These are phyloP conservation scores for Thalpophila matura DNA, from an alignment of 2,888 invertebrate species.

Conservation along the genomic window DNA sequence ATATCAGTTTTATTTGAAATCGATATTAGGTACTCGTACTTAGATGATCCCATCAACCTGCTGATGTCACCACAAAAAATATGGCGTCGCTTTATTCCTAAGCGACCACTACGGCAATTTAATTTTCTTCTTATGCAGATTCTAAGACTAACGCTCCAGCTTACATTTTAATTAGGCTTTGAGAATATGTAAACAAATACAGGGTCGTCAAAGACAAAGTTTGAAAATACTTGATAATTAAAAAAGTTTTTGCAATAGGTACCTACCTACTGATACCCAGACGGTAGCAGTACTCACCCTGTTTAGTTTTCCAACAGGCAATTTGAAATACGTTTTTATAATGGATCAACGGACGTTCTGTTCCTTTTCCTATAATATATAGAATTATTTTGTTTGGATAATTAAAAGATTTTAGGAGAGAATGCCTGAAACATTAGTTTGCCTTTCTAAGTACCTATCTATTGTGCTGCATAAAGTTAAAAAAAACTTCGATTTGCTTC, in stretches of 20 bases:
- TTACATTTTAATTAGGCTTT: slow-evolving; percentile 11
- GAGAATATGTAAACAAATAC: slow-evolving; percentile 20
- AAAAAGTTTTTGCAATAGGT: slow-evolving; percentile 17
- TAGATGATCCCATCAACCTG: slow-evolving; percentile 20
- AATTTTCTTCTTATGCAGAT: background rate
- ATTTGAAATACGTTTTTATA: background rate
- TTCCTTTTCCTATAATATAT: too few species aligned
- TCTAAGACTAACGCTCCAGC: background rate
- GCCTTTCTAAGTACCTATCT: too few species aligned
- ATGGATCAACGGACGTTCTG: too few species aligned
- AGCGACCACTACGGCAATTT: background rate
- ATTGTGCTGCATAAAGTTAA: too few species aligned
- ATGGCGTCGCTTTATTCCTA: slow-evolving; percentile 12
- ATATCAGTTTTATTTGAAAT: slow-evolving; percentile 16
- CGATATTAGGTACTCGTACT: slow-evolving; percentile 14
- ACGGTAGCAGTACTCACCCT: too few species aligned
- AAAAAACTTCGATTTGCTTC: too few species aligned
- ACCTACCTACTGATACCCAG: background rate
- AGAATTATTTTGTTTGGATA: too few species aligned
- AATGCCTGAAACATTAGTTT: too few species aligned
- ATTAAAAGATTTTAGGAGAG: too few species aligned
- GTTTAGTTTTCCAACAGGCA: background rate
- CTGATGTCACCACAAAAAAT: slow-evolving; percentile 24
- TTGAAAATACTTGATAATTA: slow-evolving; percentile 18
- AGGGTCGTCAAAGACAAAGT: background rate